phyloP scores from a whole-genome alignment of 2,888 invertebrate species.

The Ischnus inquisitorius region DNA sequence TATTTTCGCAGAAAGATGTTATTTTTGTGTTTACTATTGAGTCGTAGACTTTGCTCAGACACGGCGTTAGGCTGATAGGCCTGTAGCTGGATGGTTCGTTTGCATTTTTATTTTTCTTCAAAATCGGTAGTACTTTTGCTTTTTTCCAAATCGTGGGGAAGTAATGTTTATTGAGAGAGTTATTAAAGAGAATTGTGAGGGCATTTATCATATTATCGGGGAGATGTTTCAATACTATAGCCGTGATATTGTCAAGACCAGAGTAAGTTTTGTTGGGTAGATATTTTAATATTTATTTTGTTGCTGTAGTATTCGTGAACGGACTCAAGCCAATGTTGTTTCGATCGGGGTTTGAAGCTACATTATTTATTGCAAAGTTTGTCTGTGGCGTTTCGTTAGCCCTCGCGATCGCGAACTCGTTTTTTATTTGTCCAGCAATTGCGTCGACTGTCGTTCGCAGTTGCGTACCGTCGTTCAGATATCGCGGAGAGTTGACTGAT shows the following conservation, averaged over 20 bases:
- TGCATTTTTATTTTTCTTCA: conserved; percentile 23
- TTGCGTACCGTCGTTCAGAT: conserved; percentile 30
- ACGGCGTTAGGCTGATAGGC: conserved; percentile 56
- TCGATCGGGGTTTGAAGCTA: neutral
- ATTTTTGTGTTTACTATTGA: conserved; percentile 39
- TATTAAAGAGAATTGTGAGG: neutral
- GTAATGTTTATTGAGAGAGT: neutral
- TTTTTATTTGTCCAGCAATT: neutral
- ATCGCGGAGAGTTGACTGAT: conserved; percentile 46
- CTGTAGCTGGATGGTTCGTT: conserved; percentile 51
- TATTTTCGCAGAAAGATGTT: neutral
- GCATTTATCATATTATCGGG: neutral
- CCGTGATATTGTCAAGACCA: neutral
- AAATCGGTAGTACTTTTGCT: neutral
- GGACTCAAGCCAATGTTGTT: neutral
- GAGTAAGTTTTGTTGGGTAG: neutral
- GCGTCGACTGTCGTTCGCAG: neutral
- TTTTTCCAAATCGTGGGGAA: conserved; percentile 33
- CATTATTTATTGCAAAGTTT: neutral
- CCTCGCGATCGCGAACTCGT: neutral
- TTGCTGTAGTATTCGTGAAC: conserved; percentile 30
- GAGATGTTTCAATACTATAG: neutral
- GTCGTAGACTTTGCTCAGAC: conserved; percentile 56
- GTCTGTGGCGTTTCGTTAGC: neutral
- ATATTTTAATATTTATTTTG: conserved; percentile 9